Base-by-base conservation (phyloP, 2,113 vertebrate genomes). In the Anolis sagrei region DNA sequence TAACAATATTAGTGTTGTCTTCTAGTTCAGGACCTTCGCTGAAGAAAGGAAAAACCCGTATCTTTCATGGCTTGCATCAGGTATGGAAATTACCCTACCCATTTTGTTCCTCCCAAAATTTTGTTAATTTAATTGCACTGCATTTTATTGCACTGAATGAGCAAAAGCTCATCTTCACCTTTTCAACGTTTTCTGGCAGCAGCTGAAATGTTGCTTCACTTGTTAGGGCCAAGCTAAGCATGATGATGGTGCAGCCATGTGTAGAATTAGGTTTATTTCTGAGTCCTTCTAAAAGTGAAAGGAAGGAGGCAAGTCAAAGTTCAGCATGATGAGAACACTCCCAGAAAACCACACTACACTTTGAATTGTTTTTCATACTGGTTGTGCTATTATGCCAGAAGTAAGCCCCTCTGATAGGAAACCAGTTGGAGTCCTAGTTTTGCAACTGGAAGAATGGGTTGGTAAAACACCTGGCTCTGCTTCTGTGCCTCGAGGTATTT, bases 41-140 rank as follows among this genome's bases (percentile, higher is more conserved):
- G 86, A 99, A 99, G 94, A 97, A 97, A 90, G 98, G 98, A 82
- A 99, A 98, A 96, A 97, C 95, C 66, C 97, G 97, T 21, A 19
- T 97, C 73, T 99, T 99, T 95, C 97, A 98, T 88, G 98, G 98
- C 79, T 94, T 99, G 64, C 97, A 99, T 92, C 93, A 98, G 98
- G 99, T 99, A 97, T 48, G 77, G 88, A 48, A 8, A 34, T 49
- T 1, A 48, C 13, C 54, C 13, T 58, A 14, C 54, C 1, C 5
- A 3, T 0, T 87, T 91, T 77, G 7, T 19, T 25, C 3, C 9
- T 21, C 29, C 9, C 61, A 44, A 16, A 3, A 2, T 19, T 18
- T 44, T 58, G 64, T 29, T 58, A 58, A 58, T 58, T 27, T 68
- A 7, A 68, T 29, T 29, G 27, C 27, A 29, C 27, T 27, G 25